Evolutionary conservation across 1,140 invertebrate genomes (phyloP).

Genomic region (Drosophila virilis): DNA sequence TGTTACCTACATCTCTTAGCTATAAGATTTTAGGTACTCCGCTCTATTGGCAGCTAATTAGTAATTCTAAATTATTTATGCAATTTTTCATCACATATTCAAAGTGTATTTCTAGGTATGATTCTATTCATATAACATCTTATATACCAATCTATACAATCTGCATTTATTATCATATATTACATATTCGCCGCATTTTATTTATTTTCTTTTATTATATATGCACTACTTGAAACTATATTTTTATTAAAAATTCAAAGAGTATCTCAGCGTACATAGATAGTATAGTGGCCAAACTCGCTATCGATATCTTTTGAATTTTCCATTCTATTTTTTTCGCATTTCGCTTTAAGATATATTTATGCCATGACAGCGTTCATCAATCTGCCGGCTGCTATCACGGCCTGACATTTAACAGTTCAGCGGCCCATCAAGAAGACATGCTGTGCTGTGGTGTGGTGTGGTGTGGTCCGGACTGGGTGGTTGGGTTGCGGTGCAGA

Average conservation of each 20-base stretch:
- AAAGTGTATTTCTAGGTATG: no score
- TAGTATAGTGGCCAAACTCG: background rate
- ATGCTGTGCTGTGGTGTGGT: conserved; percentile 6
- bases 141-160: no score
- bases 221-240: background rate
- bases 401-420: conserved; percentile 59
- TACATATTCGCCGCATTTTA: no score
- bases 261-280: conserved; percentile 13
- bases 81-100: no score
- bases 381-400: conserved; percentile 49
- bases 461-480: background rate
- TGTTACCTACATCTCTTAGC: no score
- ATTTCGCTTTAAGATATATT: conserved; percentile 44
- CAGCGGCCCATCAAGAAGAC: conserved; percentile 49
- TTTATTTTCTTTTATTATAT: no score
- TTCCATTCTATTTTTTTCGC: conserved; percentile 39
- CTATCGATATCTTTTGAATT: conserved; percentile 10
- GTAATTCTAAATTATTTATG: no score
- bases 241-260: conserved; percentile 3
- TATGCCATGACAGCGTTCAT: conserved; percentile 55
- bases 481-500: background rate
- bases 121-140: no score
- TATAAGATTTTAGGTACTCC: no score
- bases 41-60: no score
- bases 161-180: no score